Evolutionary conservation across 2,888 invertebrate species (phyloP), one percentile per base, ranked within the genome.

Genomic region (Trichopria drosophilae): DNA sequence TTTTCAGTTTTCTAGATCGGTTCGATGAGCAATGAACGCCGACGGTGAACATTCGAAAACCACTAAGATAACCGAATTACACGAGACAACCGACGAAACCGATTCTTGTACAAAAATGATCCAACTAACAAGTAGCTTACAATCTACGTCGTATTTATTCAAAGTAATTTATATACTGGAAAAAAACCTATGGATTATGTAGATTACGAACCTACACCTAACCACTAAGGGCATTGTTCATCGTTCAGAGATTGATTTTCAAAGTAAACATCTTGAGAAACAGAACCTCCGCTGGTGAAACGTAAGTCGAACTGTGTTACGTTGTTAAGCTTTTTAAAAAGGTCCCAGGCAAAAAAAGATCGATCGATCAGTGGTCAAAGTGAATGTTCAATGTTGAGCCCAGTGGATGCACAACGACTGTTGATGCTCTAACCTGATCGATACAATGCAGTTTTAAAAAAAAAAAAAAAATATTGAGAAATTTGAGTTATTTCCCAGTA

Each of bases 161-260:
- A 65, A 64, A 54, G 46, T 65, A 65, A 56, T 64, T 69, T 69
- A 67, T 51, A 55, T 65, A 69, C 60, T 61, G 61, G n/a, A n/a
- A n/a, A n/a, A n/a, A 64, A 65, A 62, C 63, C 68, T 68, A 64
- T 57, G 49, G 60, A 56, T 61, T 64, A 65, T 49, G 61, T 62
- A 60, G 62, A 62, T 60, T 55, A 52, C 59, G 62, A 70, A 66
- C 68, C 71, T 71, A 70, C 60, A 42, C 61, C 70, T 69, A 68
- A 62, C 64, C 62, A 62, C 65, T 66, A 66, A 65, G 59, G 26
- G 44, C 22, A 35, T 51, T 43, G 37, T 42, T 48, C 44, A 45
- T 42, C 24, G 5, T 23, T 34, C n/a, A 24, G 23, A 24, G 23
- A 6, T 16, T 12, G 20, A 52, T 36, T 37, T 44, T 51, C 6